Conservation (phyloP, 1,140 invertebrate genomes). For the Drosophila ohnishii region DNA sequence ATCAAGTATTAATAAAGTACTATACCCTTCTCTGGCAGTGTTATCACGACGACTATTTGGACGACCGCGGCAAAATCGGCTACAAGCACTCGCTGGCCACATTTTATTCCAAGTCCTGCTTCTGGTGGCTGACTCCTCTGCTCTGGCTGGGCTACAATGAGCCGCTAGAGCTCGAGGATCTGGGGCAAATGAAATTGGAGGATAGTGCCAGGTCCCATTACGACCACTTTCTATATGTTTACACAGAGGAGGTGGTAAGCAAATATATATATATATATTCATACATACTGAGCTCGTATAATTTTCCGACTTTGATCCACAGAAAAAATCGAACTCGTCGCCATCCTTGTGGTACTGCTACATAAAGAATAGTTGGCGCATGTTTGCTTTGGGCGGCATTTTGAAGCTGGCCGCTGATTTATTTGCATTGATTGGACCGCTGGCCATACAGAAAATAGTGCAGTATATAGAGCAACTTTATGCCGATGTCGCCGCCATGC, state of each 20-base stretch:
- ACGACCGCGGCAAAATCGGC: conserved; percentile 74
- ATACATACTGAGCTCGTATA: not conserved
- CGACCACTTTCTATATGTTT: conserved; percentile 80
- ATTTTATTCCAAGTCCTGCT: conserved; percentile 89
- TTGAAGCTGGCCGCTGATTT: conserved; percentile 91
- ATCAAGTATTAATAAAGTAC: too few species aligned
- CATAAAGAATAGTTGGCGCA: conserved; percentile 88
- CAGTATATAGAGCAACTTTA: conserved; percentile 85
- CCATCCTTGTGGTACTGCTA: conserved; percentile 88
- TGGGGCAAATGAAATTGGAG: conserved; percentile 88
- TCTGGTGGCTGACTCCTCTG: conserved; percentile 90
- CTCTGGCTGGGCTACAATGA: conserved; percentile 87
- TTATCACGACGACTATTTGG: conserved; percentile 71
- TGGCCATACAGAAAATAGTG: conserved; percentile 90
- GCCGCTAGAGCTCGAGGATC: conserved; percentile 87
- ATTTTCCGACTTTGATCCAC: conserved; percentile 14
- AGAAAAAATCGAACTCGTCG: conserved; percentile 75
- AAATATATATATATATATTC: not conserved
- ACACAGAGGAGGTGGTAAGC: conserved; percentile 73
- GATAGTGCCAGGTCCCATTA: conserved; percentile 84
- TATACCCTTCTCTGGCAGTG: conserved; percentile 46
- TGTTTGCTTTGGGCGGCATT: conserved; percentile 88
- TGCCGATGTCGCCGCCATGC: conserved; percentile 28
- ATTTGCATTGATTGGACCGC: conserved; percentile 89
- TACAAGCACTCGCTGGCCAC: conserved; percentile 86